Evolutionary conservation across 2,797 vertebrate genomes (phyloP).

Genomic region (Poeciliopsis paucimaculata): DNA sequence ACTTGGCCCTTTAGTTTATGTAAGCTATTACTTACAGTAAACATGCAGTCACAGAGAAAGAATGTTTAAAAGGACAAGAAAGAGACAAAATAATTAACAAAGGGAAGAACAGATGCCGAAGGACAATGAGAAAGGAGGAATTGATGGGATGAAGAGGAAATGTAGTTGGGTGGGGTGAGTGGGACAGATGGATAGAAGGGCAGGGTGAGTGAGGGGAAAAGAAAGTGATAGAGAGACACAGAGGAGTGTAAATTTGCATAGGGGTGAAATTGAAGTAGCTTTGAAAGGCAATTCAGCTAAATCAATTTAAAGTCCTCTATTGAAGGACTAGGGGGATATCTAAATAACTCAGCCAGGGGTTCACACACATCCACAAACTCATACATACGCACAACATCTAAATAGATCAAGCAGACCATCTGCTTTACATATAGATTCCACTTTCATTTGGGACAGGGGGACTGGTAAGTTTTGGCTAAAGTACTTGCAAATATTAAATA

Average conservation of each 20-base stretch:
- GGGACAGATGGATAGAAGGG: conserved; percentile 30
- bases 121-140: neutral
- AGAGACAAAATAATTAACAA: neutral
- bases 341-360: conserved; percentile 56
- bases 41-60: conserved; percentile 19
- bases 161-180: conserved; percentile 8
- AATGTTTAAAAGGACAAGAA: neutral
- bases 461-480: neutral
- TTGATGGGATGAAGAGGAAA: conserved; percentile 6
- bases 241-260: conserved; percentile 65
- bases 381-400: neutral
- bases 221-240: conserved; percentile 23
- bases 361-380: conserved; percentile 7
- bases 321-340: conserved; percentile 62
- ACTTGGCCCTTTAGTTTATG: conserved; percentile 36
- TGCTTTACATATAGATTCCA: conserved; percentile 5
- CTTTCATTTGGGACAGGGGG: neutral
- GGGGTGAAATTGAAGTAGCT: conserved; percentile 70
- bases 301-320: conserved; percentile 75
- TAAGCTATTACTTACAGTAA: conserved; percentile 33
- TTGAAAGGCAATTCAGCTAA: conserved; percentile 73
- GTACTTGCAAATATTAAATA: neutral
- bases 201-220: conserved; percentile 7
- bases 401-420: neutral
- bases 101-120: neutral